phyloP scores from a whole-genome alignment of 1,140 invertebrate species.

The Cryptotermes secundus region DNA sequence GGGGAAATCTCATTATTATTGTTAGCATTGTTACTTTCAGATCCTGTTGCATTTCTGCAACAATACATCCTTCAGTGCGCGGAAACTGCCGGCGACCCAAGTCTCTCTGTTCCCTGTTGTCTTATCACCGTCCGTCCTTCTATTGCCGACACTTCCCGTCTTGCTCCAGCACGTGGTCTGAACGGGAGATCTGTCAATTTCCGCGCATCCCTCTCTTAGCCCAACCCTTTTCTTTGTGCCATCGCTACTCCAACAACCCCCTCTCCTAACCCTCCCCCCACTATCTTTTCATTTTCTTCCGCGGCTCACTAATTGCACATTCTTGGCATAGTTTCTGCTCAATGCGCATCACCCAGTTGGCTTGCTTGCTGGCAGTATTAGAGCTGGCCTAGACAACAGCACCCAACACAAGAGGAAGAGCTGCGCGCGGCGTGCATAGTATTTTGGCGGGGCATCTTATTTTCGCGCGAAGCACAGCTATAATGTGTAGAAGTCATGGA shows the following conservation, averaged over 20 bases:
- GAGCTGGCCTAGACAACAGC: neutral
- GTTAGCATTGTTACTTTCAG: neutral
- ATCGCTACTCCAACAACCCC: slow-evolving; percentile 36
- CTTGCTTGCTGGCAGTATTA: slow-evolving; percentile 26
- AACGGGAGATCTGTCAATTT: slow-evolving; percentile 33
- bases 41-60: neutral
- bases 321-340: slow-evolving; percentile 80
- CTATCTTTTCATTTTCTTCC: slow-evolving; percentile 64
- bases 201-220: slow-evolving; percentile 30
- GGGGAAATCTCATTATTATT: neutral
- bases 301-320: slow-evolving; percentile 82
- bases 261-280: slow-evolving; percentile 46
- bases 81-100: neutral
- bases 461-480: slow-evolving; percentile 15
- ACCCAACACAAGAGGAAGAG: neutral
- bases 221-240: slow-evolving; percentile 34
- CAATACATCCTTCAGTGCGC: neutral
- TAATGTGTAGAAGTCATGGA: neutral
- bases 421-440: neutral
- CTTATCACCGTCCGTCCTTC: neutral
- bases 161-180: slow-evolving; percentile 20
- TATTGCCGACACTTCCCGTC: neutral
- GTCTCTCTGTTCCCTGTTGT: neutral
- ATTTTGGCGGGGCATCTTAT: slow-evolving; percentile 25
- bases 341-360: slow-evolving; percentile 29